A percentile compares a stretch with the other conserved stretches of the same genome.
These are phyloP conservation scores for Chaetodon auriga DNA, from an alignment of 2,113 vertebrate genomes.

Conservation along the genomic window DNA sequence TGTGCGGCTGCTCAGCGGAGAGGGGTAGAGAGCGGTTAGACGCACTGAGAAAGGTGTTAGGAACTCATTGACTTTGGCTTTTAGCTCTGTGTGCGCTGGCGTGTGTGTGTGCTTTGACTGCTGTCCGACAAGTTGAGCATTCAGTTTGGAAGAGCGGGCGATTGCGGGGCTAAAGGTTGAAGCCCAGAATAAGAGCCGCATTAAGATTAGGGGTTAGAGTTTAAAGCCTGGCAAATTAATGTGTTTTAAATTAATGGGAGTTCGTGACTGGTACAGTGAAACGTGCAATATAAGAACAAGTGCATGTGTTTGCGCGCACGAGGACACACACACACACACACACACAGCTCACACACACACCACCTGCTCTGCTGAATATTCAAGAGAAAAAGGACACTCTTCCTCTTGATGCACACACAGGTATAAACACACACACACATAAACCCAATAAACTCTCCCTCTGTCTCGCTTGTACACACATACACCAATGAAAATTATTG, in stretches of 20 bases:
- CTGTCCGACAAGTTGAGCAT: neutral
- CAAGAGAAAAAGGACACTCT: constrained; percentile 12
- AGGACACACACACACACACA: neutral
- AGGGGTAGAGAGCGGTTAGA: constrained; percentile 27
- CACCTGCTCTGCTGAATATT: constrained; percentile 55
- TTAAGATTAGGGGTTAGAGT: constrained; percentile 40
- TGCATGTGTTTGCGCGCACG: neutral
- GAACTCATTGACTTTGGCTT: constrained; percentile 68
- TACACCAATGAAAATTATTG: constrained; percentile 82
- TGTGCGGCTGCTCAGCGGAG: constrained; percentile 27
- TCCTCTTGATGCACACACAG: constrained; percentile 6
- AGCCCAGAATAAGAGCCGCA: constrained; percentile 6
- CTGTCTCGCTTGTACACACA: constrained; percentile 41
- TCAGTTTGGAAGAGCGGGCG: constrained; percentile 1
- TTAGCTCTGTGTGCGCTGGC: constrained; percentile 15
- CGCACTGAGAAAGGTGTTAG: constrained; percentile 41
- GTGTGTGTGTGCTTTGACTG: constrained; percentile 5
- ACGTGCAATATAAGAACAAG: constrained; percentile 4
- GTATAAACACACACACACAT: constrained; percentile 57
- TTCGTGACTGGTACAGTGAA: constrained; percentile 21
- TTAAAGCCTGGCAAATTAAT: constrained; percentile 50
- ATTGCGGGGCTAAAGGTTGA: constrained; percentile 46
- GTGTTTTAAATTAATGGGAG: constrained; percentile 45
- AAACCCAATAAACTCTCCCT: constrained; percentile 70
- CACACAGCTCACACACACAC: neutral